Evolutionary conservation across 2,797 vertebrate species (phyloP).

Genomic region (Urocyon cinereoargenteus): DNA sequence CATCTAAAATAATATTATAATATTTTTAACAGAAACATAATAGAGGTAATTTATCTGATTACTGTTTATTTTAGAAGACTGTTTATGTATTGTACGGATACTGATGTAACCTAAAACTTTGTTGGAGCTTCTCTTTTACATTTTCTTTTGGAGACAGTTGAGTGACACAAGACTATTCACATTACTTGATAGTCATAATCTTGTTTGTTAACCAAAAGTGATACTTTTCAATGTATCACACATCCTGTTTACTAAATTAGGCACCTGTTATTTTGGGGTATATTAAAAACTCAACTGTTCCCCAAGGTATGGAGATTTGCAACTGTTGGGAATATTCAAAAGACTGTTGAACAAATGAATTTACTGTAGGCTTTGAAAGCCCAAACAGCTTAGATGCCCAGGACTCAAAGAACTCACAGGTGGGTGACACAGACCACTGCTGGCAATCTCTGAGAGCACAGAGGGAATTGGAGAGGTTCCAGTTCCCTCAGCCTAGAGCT

Average conservation of each 20-base stretch:
- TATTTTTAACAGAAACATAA: not conserved
- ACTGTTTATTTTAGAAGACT: not conserved
- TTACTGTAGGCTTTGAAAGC: conserved; percentile 68
- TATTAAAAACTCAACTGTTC: not conserved
- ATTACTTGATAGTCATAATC: not conserved
- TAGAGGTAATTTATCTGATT: not conserved
- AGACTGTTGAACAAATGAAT: conserved; percentile 63
- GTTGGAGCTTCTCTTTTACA: not conserved
- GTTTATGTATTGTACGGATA: not conserved
- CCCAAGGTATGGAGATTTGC: not conserved
- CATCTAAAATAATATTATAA: not conserved
- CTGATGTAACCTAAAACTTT: not conserved
- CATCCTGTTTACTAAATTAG: not conserved
- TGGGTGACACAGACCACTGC: not conserved
- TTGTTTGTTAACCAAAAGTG: not conserved
- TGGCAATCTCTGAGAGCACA: conserved; percentile 4
- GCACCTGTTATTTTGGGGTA: not conserved
- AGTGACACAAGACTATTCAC: not conserved
- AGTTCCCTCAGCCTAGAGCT: not conserved
- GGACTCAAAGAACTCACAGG: conserved; percentile 65
- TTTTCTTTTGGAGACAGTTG: not conserved
- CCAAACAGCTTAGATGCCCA: conserved; percentile 5
- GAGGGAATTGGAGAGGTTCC: conserved; percentile 38
- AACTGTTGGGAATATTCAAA: conserved; percentile 42
- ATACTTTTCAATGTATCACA: not conserved